Percentiles rank a stretch among this genome's conserved stretches.
Evolutionary conservation across 1,140 invertebrate genomes (phyloP).

Genomic region (Drosophila teissieri): DNA sequence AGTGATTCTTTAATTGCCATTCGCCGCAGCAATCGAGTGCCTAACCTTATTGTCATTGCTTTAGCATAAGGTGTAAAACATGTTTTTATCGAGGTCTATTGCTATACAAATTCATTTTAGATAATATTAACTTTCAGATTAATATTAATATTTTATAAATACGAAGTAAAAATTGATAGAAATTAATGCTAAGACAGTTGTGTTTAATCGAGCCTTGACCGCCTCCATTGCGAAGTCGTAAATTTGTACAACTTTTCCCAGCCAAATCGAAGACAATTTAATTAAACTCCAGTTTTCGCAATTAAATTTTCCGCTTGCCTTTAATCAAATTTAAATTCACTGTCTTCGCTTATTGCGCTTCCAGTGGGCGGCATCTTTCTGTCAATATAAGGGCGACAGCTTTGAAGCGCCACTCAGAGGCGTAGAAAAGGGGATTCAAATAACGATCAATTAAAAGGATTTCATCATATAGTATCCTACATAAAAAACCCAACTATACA

Average conservation of each 20-base stretch:
- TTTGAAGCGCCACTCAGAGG: conserved; percentile 35
- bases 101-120: background rate
- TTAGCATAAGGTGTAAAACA: conserved; percentile 28
- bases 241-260: conserved; percentile 24
- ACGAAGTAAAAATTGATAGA: too few relatives aligned
- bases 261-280: conserved; percentile 44
- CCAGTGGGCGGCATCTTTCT: conserved; percentile 55
- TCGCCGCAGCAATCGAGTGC: conserved; percentile 43
- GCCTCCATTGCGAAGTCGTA: background rate
- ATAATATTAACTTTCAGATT: background rate
- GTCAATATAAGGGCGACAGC: conserved; percentile 21
- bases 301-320: conserved; percentile 61
- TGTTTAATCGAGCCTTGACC: background rate
- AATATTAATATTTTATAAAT: too few relatives aligned
- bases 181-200: background rate
- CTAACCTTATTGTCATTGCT: conserved; percentile 15
- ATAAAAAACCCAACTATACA: too few relatives aligned
- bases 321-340: conserved; percentile 77
- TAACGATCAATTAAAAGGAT: too few relatives aligned
- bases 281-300: conserved; percentile 56
- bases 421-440: background rate
- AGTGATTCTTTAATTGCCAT: conserved; percentile 62
- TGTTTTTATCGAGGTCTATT: conserved; percentile 10
- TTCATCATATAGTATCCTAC: too few relatives aligned
- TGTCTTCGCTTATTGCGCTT: conserved; percentile 34